phyloP scores from a whole-genome alignment of 2,797 vertebrate genomes.

The Fundulus diaphanus region DNA sequence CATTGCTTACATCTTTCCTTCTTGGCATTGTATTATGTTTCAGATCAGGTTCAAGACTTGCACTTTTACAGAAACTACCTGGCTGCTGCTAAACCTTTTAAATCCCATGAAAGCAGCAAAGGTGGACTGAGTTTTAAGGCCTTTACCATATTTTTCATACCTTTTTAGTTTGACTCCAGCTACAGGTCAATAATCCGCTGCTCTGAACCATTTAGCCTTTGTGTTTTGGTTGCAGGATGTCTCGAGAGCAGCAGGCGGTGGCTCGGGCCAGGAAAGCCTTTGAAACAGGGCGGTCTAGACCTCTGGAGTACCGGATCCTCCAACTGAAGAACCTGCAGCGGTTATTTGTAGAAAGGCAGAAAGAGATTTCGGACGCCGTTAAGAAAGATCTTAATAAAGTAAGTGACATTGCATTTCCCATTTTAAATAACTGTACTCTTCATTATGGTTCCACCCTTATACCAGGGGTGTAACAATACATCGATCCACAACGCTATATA shows the following conservation, averaged over 20 bases:
- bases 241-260: slow-evolving; percentile 81
- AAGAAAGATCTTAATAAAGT: slow-evolving; percentile 90
- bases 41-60: not conserved
- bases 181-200: not conserved
- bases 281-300: slow-evolving; percentile 80
- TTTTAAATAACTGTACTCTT: too few relatives aligned
- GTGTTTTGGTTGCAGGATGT: slow-evolving; percentile 74
- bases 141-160: not conserved
- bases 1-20: too few relatives aligned
- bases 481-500: too few relatives aligned
- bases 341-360: slow-evolving; percentile 82
- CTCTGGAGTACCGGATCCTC: slow-evolving; percentile 84
- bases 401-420: too few relatives aligned
- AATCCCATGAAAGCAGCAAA: not conserved
- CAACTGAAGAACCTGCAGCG: slow-evolving; percentile 87
- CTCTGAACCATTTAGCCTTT: not conserved
- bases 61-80: not conserved
- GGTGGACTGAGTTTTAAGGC: not conserved
- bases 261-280: slow-evolving; percentile 85
- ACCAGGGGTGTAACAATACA: too few relatives aligned
- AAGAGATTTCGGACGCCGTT: slow-evolving; percentile 81
- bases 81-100: not conserved
- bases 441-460: too few relatives aligned
- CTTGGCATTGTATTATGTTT: too few relatives aligned
- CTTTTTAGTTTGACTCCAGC: not conserved